Evolutionary conservation across 2,888 invertebrate genomes (phyloP).

Genomic region (Eupithecia insigniata): DNA sequence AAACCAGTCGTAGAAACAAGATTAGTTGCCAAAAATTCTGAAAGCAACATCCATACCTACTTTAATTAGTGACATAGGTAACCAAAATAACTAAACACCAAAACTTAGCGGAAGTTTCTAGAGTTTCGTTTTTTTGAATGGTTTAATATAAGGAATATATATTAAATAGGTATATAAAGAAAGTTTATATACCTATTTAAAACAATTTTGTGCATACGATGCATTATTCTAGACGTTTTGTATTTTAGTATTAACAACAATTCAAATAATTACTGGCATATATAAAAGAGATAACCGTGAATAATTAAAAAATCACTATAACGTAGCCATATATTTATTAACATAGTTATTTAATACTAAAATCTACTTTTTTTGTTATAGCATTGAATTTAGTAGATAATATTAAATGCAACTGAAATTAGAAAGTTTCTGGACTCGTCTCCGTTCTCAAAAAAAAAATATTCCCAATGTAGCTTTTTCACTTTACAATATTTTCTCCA

Average conservation of each 20-base stretch:
- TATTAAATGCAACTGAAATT: neutral
- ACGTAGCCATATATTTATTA: neutral
- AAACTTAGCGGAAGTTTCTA: neutral
- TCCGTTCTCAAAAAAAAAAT: neutral
- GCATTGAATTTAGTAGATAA: neutral
- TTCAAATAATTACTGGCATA: neutral
- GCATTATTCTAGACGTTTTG: neutral
- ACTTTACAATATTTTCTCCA: neutral
- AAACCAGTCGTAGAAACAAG: neutral
- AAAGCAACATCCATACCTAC: constrained; percentile 18
- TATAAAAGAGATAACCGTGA: neutral
- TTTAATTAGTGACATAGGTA: constrained; percentile 27
- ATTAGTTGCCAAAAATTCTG: constrained; percentile 22
- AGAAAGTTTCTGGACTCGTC: neutral
- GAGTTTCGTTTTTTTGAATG: neutral
- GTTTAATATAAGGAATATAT: no score
- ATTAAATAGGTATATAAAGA: no score
- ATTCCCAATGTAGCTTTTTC: neutral
- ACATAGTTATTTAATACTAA: no score
- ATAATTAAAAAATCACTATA: neutral
- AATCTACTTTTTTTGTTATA: neutral
- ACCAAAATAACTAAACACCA: constrained; percentile 21
- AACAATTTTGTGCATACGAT: neutral
- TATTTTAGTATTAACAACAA: neutral
- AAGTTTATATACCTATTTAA: neutral